Conservation (phyloP, 2,797 vertebrate genomes). For the Dryobates pubescens region DNA sequence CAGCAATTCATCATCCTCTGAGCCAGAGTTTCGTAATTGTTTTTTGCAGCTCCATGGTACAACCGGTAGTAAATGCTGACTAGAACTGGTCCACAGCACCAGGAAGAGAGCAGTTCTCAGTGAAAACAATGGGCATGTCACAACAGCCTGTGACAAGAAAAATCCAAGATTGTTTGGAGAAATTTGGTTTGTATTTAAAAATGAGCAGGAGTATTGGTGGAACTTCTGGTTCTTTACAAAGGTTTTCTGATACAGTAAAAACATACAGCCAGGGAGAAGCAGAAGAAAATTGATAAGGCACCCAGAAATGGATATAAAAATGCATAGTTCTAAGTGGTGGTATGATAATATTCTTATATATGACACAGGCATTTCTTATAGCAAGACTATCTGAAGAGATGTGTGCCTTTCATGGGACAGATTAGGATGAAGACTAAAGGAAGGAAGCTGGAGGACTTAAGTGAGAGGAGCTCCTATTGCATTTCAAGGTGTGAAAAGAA, state of each 20-base stretch:
- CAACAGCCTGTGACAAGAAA: not conserved
- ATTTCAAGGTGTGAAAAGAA: conserved; percentile 36
- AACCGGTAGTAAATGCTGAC: not conserved
- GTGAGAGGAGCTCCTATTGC: not conserved
- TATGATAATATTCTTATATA: not conserved
- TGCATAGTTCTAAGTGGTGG: not conserved
- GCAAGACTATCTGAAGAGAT: not conserved
- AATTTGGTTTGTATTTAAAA: not conserved
- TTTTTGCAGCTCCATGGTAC: not conserved
- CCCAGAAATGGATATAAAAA: not conserved
- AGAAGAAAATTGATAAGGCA: not conserved
- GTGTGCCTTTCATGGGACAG: not conserved
- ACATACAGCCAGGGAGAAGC: not conserved
- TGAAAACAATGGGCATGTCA: not conserved
- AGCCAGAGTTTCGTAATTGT: not conserved
- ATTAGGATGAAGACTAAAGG: not conserved
- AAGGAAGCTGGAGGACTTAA: not conserved
- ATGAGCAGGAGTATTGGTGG: not conserved
- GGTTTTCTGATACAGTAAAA: not conserved
- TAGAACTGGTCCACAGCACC: not conserved
- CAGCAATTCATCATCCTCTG: not conserved
- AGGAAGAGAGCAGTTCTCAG: not conserved
- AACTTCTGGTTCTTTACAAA: not conserved
- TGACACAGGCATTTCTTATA: not conserved
- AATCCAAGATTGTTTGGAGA: not conserved